Evolutionary conservation across 2,888 invertebrate species (phyloP), one percentile per base, ranked within the genome.

Genomic region (Leptinotarsa haldemani): DNA sequence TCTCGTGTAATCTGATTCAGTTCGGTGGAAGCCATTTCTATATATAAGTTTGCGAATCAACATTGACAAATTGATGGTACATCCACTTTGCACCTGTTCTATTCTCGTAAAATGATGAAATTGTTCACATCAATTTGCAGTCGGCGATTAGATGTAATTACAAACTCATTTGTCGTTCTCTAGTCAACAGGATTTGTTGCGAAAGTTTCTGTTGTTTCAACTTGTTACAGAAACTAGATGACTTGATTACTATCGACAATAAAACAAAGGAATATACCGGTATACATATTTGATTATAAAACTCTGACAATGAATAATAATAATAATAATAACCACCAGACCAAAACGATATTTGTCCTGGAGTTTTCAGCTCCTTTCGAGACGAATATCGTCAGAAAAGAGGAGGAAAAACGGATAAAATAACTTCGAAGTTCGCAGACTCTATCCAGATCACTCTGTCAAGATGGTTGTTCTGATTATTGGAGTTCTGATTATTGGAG

Each of bases 81-180:
- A 20, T 56, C 56, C 56, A 56, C 25, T 56, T 56, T 20, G 15
- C 56, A 56, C 56, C 56, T 56, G 56, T 56, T 56, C 56, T 15
- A 13, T 56, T 56, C 22, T 15, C 22, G 22, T 22, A 4, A 56
- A 56, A 56, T 56, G 22, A 56, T 56, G 56, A 56, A 56, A 56
- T 22, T 3, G 12, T 18, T 18, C 56, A 13, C 15, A 56, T 20
- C 56, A 13, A 56, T 20, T 1, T 20, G 18, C 18, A 13, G 20
- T 56, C 13, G 15, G 56, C 56, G 56, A 56, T 56, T 56, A 22
- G 56, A 22, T 56, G 56, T 20, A 56, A 56, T 56, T 56, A 56
- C 22, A 22, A 56, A 56, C 56, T 20, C 56, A 56, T 25, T 56
- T 56, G 56, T 56, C 56, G 22, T 56, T 56, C 50, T 50, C 22